These are phyloP conservation scores for Micropterix aruncella DNA, from an alignment of 2,888 invertebrate genomes.

Conservation along the genomic window DNA sequence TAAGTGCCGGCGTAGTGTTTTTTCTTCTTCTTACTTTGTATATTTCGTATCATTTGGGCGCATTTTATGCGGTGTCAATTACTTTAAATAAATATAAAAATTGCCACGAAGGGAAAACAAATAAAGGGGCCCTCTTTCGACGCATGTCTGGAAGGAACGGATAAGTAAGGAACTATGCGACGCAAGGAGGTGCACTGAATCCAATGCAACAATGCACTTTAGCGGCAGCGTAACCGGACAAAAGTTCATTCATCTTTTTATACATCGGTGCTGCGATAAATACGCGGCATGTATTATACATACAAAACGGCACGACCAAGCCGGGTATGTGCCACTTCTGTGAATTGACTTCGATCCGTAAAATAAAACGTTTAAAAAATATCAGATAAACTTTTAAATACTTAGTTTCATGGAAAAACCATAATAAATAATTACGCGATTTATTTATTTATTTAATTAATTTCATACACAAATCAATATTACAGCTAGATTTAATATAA, in stretches of 20 bases:
- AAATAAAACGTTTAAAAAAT: no score
- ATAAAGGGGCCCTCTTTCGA: background rate
- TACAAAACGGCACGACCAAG: no score
- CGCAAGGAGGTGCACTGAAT: constrained; percentile 9
- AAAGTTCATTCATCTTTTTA: background rate
- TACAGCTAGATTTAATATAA: no score
- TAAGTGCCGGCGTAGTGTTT: background rate
- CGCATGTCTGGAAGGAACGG: constrained; percentile 8
- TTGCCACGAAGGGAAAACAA: background rate
- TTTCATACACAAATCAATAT: no score
- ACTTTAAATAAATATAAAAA: background rate
- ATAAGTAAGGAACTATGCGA: constrained; percentile 10
- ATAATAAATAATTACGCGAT: no score
- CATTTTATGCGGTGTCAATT: background rate
- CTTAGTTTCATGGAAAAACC: no score
- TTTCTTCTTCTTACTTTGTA: background rate
- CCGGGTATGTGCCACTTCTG: no score
- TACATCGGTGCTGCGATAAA: no score
- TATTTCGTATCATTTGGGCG: background rate
- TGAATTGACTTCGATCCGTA: no score
- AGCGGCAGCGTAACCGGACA: background rate
- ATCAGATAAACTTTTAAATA: no score
- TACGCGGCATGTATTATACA: no score
- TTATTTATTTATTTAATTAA: no score
- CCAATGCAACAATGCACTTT: constrained; percentile 8